These are phyloP conservation scores for Argyresthia goedartella DNA, from an alignment of 2,888 invertebrate genomes.

Conservation along the genomic window DNA sequence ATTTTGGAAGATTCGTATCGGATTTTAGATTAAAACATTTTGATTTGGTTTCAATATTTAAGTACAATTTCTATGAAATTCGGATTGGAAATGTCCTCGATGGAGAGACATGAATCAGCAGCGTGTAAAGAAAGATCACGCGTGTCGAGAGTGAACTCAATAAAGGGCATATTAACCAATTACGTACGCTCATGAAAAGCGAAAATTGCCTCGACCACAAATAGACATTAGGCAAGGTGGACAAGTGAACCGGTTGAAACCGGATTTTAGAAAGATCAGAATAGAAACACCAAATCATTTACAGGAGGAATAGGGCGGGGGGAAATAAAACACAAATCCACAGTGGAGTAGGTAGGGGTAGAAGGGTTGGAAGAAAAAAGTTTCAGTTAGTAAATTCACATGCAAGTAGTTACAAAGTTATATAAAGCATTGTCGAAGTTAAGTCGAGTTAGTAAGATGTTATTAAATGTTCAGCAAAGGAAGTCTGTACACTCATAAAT, in stretches of 20 bases:
- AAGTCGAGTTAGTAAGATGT: no score
- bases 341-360: background rate
- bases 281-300: background rate
- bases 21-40: background rate
- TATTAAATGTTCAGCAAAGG: no score
- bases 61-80: no score
- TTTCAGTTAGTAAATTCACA: conserved; percentile 34
- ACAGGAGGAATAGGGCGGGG: background rate
- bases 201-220: conserved; percentile 34
- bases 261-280: background rate
- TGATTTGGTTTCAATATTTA: background rate
- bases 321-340: background rate
- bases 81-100: no score
- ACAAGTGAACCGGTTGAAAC: background rate
- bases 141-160: conserved; percentile 26
- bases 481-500: no score
- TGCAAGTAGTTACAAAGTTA: conserved; percentile 10
- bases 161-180: conserved; percentile 35
- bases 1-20: background rate
- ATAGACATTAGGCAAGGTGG: conserved; percentile 13
- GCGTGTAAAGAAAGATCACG: conserved; percentile 34
- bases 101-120: no score
- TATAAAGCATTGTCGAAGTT: no score
- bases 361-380: background rate
- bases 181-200: conserved; percentile 31